These are phyloP conservation scores for Potamilus streckersoni DNA, from an alignment of 1,140 invertebrate species.

Conservation along the genomic window DNA sequence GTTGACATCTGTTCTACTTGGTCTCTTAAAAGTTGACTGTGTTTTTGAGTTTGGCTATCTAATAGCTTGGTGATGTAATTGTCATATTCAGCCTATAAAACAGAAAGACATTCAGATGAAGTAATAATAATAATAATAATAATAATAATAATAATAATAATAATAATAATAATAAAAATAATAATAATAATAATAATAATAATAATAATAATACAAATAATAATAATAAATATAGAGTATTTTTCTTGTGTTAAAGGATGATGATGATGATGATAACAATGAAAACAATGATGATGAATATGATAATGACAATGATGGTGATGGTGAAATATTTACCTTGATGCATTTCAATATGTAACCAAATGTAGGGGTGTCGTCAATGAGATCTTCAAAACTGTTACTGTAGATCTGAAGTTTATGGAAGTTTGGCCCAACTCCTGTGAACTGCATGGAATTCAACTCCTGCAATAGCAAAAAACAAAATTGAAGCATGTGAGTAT, in stretches of 20 bases:
- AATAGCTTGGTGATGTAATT: conserved; percentile 59
- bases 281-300: no score
- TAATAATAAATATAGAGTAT: no score
- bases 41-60: conserved; percentile 58
- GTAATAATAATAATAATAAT: no score
- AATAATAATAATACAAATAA: no score
- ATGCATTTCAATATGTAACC: conserved; percentile 57
- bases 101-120: background rate
- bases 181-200: no score
- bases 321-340: conserved; percentile 48
- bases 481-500: no score
- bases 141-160: no score
- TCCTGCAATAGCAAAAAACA: conserved; percentile 37
- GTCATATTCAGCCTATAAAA: conserved; percentile 61
- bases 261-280: no score
- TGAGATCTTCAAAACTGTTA: conserved; percentile 60
- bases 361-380: conserved; percentile 60
- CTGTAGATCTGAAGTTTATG: conserved; percentile 64
- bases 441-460: conserved; percentile 41
- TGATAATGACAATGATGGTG: no score
- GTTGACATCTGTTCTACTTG: conserved; percentile 59
- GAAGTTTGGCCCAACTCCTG: conserved; percentile 58
- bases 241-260: no score
- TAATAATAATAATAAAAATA: no score
- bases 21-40: conserved; percentile 53